Evolutionary conservation across 2,797 vertebrate genomes (phyloP).

Genomic region (Sebastes umbrosus): DNA sequence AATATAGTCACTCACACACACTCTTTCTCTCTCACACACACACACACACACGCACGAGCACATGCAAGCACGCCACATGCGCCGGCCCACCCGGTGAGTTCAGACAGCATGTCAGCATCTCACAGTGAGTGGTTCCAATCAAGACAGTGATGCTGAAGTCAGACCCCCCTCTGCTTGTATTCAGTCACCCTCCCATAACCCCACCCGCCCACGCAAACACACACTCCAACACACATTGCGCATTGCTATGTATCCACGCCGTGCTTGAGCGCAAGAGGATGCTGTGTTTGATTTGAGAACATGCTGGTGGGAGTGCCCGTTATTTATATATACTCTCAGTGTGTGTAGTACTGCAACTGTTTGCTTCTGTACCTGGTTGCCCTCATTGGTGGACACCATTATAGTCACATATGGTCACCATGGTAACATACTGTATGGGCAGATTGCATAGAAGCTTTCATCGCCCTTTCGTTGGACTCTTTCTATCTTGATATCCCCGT

Average conservation of each 20-base stretch:
- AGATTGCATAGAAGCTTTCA: not conserved
- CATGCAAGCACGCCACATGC: conserved; percentile 1
- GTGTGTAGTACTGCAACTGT: conserved; percentile 24
- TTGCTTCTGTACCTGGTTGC: conserved; percentile 31
- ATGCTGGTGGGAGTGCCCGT: conserved; percentile 7
- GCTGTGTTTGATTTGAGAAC: conserved; percentile 11
- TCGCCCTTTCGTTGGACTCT: not conserved
- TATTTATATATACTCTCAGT: conserved; percentile 41
- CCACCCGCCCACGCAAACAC: conserved; percentile 17
- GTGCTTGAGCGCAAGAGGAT: not conserved
- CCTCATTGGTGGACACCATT: conserved; percentile 30
- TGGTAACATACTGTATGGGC: conserved; percentile 52
- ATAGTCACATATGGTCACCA: conserved; percentile 57
- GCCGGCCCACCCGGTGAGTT: conserved; percentile 51
- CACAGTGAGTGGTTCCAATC: conserved; percentile 49
- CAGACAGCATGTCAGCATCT: conserved; percentile 64
- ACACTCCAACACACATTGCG: conserved; percentile 5
- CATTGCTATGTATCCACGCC: conserved; percentile 5
- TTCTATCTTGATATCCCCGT: not conserved
- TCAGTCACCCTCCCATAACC: conserved; percentile 22
- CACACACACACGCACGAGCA: not conserved
- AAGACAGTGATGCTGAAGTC: conserved; percentile 46
- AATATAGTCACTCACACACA: not conserved
- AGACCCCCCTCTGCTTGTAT: conserved; percentile 25
- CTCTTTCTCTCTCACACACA: not conserved